These are phyloP conservation scores for Bombus ignitus DNA, from an alignment of 1,140 invertebrate species.

Conservation along the genomic window DNA sequence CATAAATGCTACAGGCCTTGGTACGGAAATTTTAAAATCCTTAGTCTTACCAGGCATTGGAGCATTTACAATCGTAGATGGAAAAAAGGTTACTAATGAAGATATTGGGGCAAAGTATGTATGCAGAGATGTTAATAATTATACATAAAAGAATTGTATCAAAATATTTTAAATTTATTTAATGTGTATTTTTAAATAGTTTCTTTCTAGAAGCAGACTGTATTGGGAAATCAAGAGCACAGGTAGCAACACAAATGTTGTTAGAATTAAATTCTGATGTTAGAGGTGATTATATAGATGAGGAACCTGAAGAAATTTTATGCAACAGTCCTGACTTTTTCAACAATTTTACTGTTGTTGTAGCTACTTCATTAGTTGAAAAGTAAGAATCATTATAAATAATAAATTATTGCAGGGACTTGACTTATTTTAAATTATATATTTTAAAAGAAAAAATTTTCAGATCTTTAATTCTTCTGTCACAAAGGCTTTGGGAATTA, in stretches of 20 bases:
- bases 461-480: slow-evolving; percentile 88
- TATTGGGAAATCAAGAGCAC: slow-evolving; percentile 92
- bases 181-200: slow-evolving; percentile 79
- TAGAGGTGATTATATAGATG: slow-evolving; percentile 95
- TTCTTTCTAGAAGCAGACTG: slow-evolving; percentile 94
- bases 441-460: slow-evolving; percentile 63
- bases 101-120: slow-evolving; percentile 96
- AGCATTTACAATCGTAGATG: slow-evolving; percentile 98
- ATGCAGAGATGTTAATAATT: neutral
- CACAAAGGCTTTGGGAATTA: slow-evolving; percentile 92
- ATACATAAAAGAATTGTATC: neutral
- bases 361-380: slow-evolving; percentile 93
- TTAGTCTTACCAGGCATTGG: slow-evolving; percentile 97
- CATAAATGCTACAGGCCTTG: slow-evolving; percentile 96
- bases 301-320: slow-evolving; percentile 92
- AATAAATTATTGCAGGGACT: neutral
- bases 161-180: neutral
- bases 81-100: slow-evolving; percentile 91
- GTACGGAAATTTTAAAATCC: slow-evolving; percentile 97
- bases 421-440: neutral
- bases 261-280: slow-evolving; percentile 97
- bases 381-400: slow-evolving; percentile 83
- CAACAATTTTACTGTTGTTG: slow-evolving; percentile 93
- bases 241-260: slow-evolving; percentile 91
- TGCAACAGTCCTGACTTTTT: slow-evolving; percentile 95